Base-by-base conservation (phyloP, 2,113 vertebrate species). In the Xiphophorus couchianus region DNA sequence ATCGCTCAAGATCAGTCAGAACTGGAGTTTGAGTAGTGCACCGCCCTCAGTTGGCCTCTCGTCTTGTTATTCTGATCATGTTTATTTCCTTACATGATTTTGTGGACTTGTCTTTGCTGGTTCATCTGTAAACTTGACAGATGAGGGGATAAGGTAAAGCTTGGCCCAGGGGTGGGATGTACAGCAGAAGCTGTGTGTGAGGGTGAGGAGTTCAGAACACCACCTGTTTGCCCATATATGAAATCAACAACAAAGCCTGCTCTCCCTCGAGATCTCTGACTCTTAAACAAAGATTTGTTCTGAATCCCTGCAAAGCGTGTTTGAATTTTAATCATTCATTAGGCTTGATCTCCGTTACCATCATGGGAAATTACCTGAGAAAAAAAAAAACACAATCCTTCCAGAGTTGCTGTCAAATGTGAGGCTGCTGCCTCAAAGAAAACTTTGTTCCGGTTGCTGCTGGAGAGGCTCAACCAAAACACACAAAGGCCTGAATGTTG, bases 131-230 rank as follows among this genome's bases (percentile, higher is more conserved):
- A 68, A 35, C 30, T 48, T 77, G 63, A 19, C 70, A 66, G 81
- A 84, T 80, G 81, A 86, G 69, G 71, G 84, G 86, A 84, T 89
- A 88, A 80, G 89, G 81, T 76, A 67, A 84, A 89, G 67, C 30
- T 37, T 74, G 71, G 82, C 90, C 82, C 61, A 71, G 89, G 77
- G 88, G 77, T 60, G 69, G 70, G 85, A 87, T 81, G 78, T 77
- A 78, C 1, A 31, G 61, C 63, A 71, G 78, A 29, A 19, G 70
- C 67, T 66, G 54, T 58, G 66, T 80, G 51, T 3, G 70, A 84
- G 71, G 39, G 58, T 63, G 27, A 69, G 70, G 67, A 68, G 67
- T 84, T 82, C 62, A 86, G 85, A 89, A 75, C 19, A 77, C 62
- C 81, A 85, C 78, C 80, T 88, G 87, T 80, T 82, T 69, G 31